phyloP scores from a whole-genome alignment of 2,113 vertebrate species.

The Falcunculus frontatus region DNA sequence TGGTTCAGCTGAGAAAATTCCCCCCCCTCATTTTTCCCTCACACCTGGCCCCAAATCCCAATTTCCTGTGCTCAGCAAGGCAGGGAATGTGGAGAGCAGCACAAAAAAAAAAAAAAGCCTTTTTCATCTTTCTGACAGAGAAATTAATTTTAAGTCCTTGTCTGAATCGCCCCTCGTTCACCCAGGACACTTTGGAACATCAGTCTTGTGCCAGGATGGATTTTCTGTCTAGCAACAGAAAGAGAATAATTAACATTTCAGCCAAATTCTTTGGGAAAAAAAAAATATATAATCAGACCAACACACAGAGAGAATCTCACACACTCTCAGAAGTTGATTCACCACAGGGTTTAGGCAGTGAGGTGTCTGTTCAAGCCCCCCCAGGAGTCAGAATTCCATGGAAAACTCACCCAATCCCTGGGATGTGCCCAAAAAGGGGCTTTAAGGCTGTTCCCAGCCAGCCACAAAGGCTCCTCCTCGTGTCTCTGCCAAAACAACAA shows the following conservation, averaged over 20 bases:
- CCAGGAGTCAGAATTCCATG: background rate
- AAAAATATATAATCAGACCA: too few species aligned
- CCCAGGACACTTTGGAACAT: background rate
- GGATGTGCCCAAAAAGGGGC: conserved; percentile 30
- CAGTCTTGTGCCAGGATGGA: background rate
- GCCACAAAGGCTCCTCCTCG: conserved; percentile 41
- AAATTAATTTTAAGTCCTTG: background rate
- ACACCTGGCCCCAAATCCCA: background rate
- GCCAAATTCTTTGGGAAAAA: conserved; percentile 33
- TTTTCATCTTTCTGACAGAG: background rate
- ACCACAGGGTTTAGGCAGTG: background rate
- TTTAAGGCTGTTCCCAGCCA: conserved; percentile 61
- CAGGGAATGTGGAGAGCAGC: conserved; percentile 13
- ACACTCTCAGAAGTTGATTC: background rate
- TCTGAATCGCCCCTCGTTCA: background rate
- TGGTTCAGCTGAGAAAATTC: conserved; percentile 47
- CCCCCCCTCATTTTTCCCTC: background rate
- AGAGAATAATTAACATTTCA: conserved; percentile 3
- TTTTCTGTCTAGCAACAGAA: conserved; percentile 33
- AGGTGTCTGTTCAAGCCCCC: background rate
- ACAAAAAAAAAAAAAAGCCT: background rate
- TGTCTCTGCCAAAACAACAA: background rate
- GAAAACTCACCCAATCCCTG: background rate
- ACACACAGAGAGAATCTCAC: background rate
- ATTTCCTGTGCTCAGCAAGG: background rate